These are phyloP conservation scores for Anser cygnoides DNA, from an alignment of 2,113 vertebrate genomes.

Conservation along the genomic window DNA sequence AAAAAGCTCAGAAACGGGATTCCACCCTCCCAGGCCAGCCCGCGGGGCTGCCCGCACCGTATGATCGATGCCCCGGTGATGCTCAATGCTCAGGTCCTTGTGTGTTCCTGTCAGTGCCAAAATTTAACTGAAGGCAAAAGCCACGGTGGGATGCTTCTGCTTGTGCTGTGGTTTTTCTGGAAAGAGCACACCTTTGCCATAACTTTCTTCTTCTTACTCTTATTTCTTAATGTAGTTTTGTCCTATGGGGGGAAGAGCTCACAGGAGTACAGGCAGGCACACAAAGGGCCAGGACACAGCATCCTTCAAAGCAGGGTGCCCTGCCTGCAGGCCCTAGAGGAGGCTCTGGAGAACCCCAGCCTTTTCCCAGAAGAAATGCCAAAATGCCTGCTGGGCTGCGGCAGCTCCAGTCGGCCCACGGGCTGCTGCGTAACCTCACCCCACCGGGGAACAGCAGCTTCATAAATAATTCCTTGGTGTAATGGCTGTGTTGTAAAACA, in stretches of 20 bases:
- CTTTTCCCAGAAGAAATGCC: not conserved
- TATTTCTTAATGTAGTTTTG: not conserved
- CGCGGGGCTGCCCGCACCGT: too few relatives aligned
- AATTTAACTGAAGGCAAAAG: not conserved
- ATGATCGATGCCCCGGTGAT: too few relatives aligned
- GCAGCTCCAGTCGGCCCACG: not conserved
- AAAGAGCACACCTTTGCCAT: not conserved
- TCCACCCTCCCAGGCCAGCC: not conserved
- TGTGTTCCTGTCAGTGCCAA: not conserved
- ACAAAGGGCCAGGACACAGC: not conserved
- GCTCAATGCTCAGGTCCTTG: not conserved
- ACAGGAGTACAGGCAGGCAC: not conserved
- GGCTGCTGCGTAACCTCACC: not conserved
- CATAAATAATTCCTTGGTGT: slow-evolving; percentile 36
- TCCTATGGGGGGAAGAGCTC: not conserved
- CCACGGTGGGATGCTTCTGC: not conserved
- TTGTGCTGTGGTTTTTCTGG: not conserved
- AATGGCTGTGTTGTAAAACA: slow-evolving; percentile 46
- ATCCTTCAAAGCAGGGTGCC: not conserved
- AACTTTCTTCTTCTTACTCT: not conserved
- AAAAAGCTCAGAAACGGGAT: not conserved
- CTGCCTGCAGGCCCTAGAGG: not conserved
- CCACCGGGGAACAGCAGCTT: not conserved
- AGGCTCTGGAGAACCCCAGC: not conserved
- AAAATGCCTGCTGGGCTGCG: fast-evolving